These are phyloP conservation scores for Sebastiscus albofasciatus DNA, from an alignment of 2,797 vertebrate species.

Conservation along the genomic window DNA sequence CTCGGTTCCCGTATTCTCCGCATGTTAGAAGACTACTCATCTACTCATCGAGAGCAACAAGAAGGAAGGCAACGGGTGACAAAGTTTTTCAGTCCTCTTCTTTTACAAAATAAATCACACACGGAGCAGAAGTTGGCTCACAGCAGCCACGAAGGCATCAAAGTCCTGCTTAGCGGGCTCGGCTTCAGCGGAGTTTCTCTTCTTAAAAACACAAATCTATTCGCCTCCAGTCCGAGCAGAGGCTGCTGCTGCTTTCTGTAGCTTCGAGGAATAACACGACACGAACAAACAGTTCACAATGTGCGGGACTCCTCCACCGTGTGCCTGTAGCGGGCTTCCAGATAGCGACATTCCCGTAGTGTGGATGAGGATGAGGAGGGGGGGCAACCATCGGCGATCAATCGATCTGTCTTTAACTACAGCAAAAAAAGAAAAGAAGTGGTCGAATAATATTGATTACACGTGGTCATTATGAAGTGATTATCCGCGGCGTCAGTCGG, in stretches of 20 bases:
- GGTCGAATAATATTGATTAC: constrained; percentile 65
- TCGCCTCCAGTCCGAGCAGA: constrained; percentile 59
- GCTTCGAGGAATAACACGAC: constrained; percentile 62
- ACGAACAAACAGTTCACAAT: constrained; percentile 56
- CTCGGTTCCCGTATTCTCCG: constrained; percentile 95
- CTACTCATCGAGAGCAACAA: constrained; percentile 90
- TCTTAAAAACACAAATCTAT: constrained; percentile 37
- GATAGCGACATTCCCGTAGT: constrained; percentile 80
- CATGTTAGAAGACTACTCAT: constrained; percentile 86
- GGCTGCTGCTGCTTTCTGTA: constrained; percentile 19
- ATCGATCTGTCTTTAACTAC: constrained; percentile 70
- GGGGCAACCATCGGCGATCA: constrained; percentile 71
- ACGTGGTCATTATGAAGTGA: constrained; percentile 68
- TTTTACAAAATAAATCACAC: constrained; percentile 49
- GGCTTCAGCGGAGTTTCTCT: constrained; percentile 35
- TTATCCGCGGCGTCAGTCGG: constrained; percentile 79
- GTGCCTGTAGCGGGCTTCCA: constrained; percentile 73
- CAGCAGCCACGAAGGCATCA: constrained; percentile 70
- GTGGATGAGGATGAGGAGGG: constrained; percentile 1
- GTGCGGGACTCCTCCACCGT: constrained; percentile 55
- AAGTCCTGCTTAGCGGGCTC: constrained; percentile 47
- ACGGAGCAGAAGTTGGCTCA: constrained; percentile 57
- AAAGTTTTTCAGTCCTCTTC: constrained; percentile 72
- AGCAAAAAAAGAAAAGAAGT: constrained; percentile 47
- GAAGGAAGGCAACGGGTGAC: constrained; percentile 80